Base-by-base conservation (phyloP, 1,140 invertebrate genomes). In the Apis laboriosa region DNA sequence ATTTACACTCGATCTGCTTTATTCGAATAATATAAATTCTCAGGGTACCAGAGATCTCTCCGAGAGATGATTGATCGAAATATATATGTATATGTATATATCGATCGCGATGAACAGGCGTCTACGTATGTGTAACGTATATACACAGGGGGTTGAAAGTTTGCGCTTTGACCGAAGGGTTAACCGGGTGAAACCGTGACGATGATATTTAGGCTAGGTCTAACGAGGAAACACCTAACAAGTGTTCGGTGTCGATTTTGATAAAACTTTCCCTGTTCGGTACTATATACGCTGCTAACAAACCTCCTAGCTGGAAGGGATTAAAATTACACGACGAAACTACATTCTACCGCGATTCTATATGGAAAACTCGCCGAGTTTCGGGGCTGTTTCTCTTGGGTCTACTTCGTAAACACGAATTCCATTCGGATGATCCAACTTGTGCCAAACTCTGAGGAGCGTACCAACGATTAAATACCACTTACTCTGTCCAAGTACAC, bases 1-100 rank as follows among this genome's bases (percentile, higher is more conserved):
- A 77, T 77, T 77, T 77, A 77, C 75, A 66, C 61, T 77, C 75
- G 75, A 66, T 66, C 75, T 77, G 75, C 49, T 66, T 77, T 77
- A 77, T 77, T 77, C 61, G 75, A 77, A 77, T 77, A 77, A 77
- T 77, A 77, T 67, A 77, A 77, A 77, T 77, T 60, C 75, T 66
- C 34, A 43, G 51, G 49, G 17, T 7, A 17, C 43, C 24, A 34
- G 51, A n/a, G 5, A 43, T 43, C 24, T 28, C 43, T 43, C 53
- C 76, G 43, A 61, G 67, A 49, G 55, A 72, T 80, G 78, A 77
- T 76, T 63, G 74, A 76, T 84, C 77, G 77, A 28, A 64, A 0
- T 43, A 7, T 34, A 34, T 4, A 34, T 34, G 4, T 43, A 43
- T 68, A 34, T 12, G 11, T 55, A 55, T 7, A 24, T 13, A 2